Percentiles rank a stretch among this genome's conserved stretches.
These are phyloP conservation scores for Athripsodes cinereus DNA, from an alignment of 2,888 invertebrate species.

Conservation along the genomic window DNA sequence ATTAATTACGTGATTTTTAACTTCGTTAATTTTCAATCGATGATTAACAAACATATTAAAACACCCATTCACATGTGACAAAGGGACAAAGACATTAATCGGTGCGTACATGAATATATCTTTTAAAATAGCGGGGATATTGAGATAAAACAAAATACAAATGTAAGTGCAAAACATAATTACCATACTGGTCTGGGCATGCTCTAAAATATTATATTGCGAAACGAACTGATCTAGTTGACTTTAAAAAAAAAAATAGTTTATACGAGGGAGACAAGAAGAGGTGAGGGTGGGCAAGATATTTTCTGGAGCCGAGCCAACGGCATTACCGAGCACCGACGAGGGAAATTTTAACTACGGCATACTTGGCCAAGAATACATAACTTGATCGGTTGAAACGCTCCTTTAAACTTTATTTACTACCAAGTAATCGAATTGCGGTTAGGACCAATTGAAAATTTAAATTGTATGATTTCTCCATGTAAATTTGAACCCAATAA, in stretches of 20 bases:
- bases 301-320: conserved; percentile 23
- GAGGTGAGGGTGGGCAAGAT: conserved; percentile 6
- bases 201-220: not conserved
- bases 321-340: conserved; percentile 7
- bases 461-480: conserved; percentile 6
- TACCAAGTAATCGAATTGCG: conserved; percentile 21
- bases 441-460: conserved; percentile 17
- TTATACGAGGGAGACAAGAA: not conserved
- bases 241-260: conserved; percentile 8
- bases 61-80: too few species aligned
- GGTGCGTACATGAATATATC: too few species aligned
- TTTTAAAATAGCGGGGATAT: too few species aligned
- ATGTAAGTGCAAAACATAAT: too few species aligned
- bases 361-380: conserved; percentile 18
- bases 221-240: conserved; percentile 10
- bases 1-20: conserved; percentile 6
- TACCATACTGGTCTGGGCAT: too few species aligned
- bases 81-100: too few species aligned
- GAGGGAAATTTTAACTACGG: conserved; percentile 16
- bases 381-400: conserved; percentile 17
- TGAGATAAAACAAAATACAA: too few species aligned
- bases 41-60: not conserved
- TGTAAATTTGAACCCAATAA: too few species aligned
- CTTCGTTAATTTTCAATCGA: conserved; percentile 10
- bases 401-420: conserved; percentile 22